phyloP scores from a whole-genome alignment of 2,888 invertebrate species.

The Malacosoma neustria region DNA sequence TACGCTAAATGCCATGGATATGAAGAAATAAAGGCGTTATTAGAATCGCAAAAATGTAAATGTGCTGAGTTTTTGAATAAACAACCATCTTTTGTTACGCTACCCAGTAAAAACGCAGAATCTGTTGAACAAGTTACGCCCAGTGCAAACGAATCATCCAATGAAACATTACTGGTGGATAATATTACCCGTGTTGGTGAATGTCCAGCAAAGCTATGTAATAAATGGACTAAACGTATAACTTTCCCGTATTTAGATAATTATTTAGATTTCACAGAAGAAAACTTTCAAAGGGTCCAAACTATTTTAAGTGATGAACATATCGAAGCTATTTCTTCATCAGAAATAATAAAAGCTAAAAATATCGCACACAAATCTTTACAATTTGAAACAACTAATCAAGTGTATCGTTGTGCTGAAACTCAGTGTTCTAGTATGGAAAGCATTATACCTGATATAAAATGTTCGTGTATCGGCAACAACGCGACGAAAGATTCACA shows the following conservation, averaged over 20 bases:
- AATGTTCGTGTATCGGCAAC: slow-evolving; percentile 33
- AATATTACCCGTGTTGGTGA: slow-evolving; percentile 30
- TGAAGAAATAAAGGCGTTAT: slow-evolving; percentile 41
- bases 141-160: slow-evolving; percentile 29
- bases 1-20: slow-evolving; percentile 58
- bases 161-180: slow-evolving; percentile 36
- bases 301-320: slow-evolving; percentile 27
- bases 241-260: slow-evolving; percentile 36
- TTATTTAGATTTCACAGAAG: slow-evolving; percentile 50
- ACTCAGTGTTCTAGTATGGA: slow-evolving; percentile 60
- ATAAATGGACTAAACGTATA: slow-evolving; percentile 24
- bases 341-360: slow-evolving; percentile 28
- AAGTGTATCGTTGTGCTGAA: slow-evolving; percentile 31
- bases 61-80: slow-evolving; percentile 21
- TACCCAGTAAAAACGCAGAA: slow-evolving; percentile 5
- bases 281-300: slow-evolving; percentile 44
- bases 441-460: slow-evolving; percentile 22
- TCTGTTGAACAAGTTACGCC: slow-evolving; percentile 7
- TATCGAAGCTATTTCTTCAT: slow-evolving; percentile 12
- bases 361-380: slow-evolving; percentile 29
- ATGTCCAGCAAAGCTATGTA: slow-evolving; percentile 37
- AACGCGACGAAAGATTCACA: slow-evolving; percentile 3
- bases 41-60: slow-evolving; percentile 44
- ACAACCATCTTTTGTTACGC: slow-evolving; percentile 4
- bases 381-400: slow-evolving; percentile 42